Conservation (phyloP, 2,888 invertebrate species). For the Saturnia pavonia region DNA sequence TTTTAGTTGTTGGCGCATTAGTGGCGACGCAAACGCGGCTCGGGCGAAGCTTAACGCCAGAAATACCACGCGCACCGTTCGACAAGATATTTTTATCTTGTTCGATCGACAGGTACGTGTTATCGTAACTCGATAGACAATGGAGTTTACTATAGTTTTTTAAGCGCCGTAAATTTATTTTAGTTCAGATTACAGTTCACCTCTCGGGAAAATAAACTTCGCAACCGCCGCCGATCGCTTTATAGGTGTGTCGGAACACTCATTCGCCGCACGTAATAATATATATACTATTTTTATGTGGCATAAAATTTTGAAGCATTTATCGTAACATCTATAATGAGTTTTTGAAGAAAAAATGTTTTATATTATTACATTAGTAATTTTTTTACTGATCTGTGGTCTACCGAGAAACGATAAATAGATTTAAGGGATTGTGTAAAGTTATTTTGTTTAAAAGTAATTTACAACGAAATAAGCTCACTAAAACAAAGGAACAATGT, state of each 20-base stretch:
- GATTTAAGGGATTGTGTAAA: not conserved
- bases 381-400: slow-evolving; percentile 7
- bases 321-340: slow-evolving; percentile 34
- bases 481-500: not conserved
- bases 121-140: slow-evolving; percentile 43
- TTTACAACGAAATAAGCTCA: not conserved
- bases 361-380: not conserved
- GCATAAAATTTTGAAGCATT: slow-evolving; percentile 33
- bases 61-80: slow-evolving; percentile 31
- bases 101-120: slow-evolving; percentile 63
- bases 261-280: slow-evolving; percentile 30
- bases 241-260: slow-evolving; percentile 28
- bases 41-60: slow-evolving; percentile 20
- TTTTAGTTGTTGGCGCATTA: slow-evolving; percentile 25
- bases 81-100: slow-evolving; percentile 57
- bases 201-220: slow-evolving; percentile 28
- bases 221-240: slow-evolving; percentile 25
- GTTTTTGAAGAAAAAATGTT: slow-evolving; percentile 22
- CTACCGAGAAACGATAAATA: not conserved
- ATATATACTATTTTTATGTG: slow-evolving; percentile 34
- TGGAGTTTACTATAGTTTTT: slow-evolving; percentile 32
- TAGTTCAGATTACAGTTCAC: slow-evolving; percentile 24
- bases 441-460: not conserved
- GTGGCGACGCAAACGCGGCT: slow-evolving; percentile 25
- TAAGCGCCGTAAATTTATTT: slow-evolving; percentile 36